Percentiles rank a stretch among this genome's conserved stretches.
These are phyloP conservation scores for Erannis defoliaria DNA, from an alignment of 2,888 invertebrate species.

Conservation along the genomic window DNA sequence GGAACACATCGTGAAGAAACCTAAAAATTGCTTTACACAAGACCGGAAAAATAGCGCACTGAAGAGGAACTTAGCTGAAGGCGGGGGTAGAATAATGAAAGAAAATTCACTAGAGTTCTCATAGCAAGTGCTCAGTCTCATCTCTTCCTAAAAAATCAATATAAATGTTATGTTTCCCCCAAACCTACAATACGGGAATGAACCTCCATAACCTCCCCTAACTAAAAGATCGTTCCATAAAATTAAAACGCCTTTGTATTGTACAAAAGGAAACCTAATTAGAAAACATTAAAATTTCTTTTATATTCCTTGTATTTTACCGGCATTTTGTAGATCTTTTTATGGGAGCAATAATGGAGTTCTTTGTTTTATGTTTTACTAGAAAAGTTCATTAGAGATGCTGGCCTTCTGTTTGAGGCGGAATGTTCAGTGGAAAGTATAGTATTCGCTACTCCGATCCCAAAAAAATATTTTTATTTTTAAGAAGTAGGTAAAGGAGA, in stretches of 20 bases:
- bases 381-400: conserved; percentile 41
- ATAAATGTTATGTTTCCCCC: conserved; percentile 1
- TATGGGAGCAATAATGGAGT: conserved; percentile 33
- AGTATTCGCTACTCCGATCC: too few relatives aligned
- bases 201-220: conserved; percentile 26
- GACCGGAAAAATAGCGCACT: too few relatives aligned
- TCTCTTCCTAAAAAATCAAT: conserved; percentile 11
- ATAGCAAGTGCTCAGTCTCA: background rate
- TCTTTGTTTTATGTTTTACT: conserved; percentile 40
- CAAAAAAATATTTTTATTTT: too few relatives aligned
- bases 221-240: conserved; percentile 27
- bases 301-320: conserved; percentile 35
- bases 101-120: background rate
- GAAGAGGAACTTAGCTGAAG: too few relatives aligned
- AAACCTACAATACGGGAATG: conserved; percentile 1
- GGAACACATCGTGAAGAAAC: too few relatives aligned
- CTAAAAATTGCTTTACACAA: too few relatives aligned
- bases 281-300: conserved; percentile 43
- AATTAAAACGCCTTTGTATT: conserved; percentile 34
- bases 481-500: too few relatives aligned
- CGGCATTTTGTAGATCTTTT: conserved; percentile 36
- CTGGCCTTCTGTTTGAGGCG: conserved; percentile 12
- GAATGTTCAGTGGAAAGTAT: conserved; percentile 5
- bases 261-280: conserved; percentile 41
- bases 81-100: too few relatives aligned